Percentiles rank a stretch among this genome's conserved stretches.
Conservation (phyloP, 2,888 invertebrate species). For the Frankliniella intonsa region DNA sequence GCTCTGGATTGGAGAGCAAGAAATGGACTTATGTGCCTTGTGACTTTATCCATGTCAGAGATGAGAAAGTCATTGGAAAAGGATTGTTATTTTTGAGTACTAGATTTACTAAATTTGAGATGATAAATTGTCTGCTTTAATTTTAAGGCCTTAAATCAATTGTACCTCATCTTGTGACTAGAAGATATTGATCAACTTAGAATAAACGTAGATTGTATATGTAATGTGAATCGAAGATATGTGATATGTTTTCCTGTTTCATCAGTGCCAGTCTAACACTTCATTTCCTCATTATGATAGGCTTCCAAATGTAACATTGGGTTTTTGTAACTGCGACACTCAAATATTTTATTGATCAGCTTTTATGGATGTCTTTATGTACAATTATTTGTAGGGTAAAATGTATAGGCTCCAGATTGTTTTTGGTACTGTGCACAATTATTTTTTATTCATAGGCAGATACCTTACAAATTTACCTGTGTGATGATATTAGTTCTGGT, state of each 20-base stretch:
- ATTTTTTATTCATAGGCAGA: not conserved
- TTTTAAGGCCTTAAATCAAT: too few relatives aligned
- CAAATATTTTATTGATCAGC: not conserved
- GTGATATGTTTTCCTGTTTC: not conserved
- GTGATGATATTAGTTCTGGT: constrained; percentile 13
- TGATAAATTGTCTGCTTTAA: too few relatives aligned
- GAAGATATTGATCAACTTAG: too few relatives aligned
- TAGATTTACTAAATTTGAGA: too few relatives aligned
- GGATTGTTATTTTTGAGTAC: not conserved
- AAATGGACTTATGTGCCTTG: constrained; percentile 14
- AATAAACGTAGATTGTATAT: not conserved
- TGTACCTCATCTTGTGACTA: too few relatives aligned
- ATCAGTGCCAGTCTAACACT: not conserved
- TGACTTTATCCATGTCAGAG: not conserved
- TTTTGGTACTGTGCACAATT: not conserved
- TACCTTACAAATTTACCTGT: not conserved
- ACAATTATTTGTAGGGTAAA: not conserved
- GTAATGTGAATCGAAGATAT: not conserved
- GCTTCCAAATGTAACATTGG: not conserved
- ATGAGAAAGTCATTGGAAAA: not conserved
- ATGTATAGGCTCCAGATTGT: not conserved
- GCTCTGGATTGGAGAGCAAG: not conserved
- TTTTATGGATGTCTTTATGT: not conserved
- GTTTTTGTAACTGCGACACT: not conserved
- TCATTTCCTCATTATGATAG: not conserved